phyloP scores from a whole-genome alignment of 2,888 invertebrate species.

The Drosophila flavopinicola region DNA sequence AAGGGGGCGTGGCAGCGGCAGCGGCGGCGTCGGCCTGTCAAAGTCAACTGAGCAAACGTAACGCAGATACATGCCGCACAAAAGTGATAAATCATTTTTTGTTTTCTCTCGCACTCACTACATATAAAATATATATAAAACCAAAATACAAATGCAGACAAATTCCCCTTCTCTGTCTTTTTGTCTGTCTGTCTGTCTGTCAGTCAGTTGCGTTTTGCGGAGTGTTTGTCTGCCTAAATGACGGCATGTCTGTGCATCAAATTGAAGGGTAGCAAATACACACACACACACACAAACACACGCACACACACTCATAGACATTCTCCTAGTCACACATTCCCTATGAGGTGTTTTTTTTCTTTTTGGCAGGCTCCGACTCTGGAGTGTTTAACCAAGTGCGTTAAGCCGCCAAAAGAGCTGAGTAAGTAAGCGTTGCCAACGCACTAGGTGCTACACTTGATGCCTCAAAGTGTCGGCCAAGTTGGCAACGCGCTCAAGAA shows the following conservation, averaged over 20 bases:
- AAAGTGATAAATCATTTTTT: slow-evolving; percentile 75
- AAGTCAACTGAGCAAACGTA: slow-evolving; percentile 70
- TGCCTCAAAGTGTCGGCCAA: slow-evolving; percentile 21
- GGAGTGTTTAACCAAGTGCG: slow-evolving; percentile 55
- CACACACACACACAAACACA: slow-evolving; percentile 14
- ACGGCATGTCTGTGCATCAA: slow-evolving; percentile 64
- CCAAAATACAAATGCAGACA: slow-evolving; percentile 65
- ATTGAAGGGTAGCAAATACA: slow-evolving; percentile 71
- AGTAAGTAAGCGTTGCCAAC: slow-evolving; percentile 31
- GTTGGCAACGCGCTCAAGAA: slow-evolving; percentile 12
- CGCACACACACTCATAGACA: slow-evolving; percentile 11
- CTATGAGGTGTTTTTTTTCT: slow-evolving; percentile 62
- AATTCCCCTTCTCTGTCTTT: slow-evolving; percentile 7
- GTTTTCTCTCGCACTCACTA: slow-evolving; percentile 19
- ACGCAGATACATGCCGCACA: slow-evolving; percentile 41
- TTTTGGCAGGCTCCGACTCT: slow-evolving; percentile 60
- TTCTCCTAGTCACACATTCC: slow-evolving; percentile 37
- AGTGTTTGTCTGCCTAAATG: slow-evolving; percentile 67
- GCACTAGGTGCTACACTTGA: slow-evolving; percentile 37
- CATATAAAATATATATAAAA: slow-evolving; percentile 27
- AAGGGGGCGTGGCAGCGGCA: background rate
- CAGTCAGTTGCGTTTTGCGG: slow-evolving; percentile 50
- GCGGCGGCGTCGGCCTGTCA: slow-evolving; percentile 62
- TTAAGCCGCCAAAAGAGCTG: slow-evolving; percentile 48
- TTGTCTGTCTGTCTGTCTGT: slow-evolving; percentile 46